These are phyloP conservation scores for Coreoperca whiteheadi DNA, from an alignment of 2,113 vertebrate species.

Conservation along the genomic window DNA sequence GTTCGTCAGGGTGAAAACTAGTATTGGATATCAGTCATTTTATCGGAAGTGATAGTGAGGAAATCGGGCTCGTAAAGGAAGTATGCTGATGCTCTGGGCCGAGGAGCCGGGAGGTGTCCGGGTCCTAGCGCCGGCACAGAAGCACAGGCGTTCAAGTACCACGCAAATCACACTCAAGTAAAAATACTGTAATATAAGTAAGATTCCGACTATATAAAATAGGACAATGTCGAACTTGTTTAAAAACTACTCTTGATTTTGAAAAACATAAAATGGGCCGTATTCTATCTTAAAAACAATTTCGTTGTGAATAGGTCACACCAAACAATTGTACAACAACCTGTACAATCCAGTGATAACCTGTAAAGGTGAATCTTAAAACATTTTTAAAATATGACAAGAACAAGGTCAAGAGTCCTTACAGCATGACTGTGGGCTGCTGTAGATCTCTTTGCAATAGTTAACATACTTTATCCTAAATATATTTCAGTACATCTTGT, in stretches of 20 bases:
- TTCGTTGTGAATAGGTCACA: background rate
- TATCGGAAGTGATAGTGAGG: constrained; percentile 61
- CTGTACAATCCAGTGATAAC: background rate
- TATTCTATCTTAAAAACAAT: background rate
- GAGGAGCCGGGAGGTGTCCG: constrained; percentile 19
- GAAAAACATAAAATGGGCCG: background rate
- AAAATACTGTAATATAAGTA: background rate
- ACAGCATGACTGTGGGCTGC: background rate
- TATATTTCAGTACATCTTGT: background rate
- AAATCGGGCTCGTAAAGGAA: constrained; percentile 81
- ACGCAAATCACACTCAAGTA: too few relatives aligned
- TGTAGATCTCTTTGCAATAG: background rate
- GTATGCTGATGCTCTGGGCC: constrained; percentile 69
- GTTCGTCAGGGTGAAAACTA: background rate
- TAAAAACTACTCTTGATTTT: background rate
- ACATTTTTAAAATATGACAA: background rate
- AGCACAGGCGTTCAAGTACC: too few relatives aligned
- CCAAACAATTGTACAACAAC: too few relatives aligned
- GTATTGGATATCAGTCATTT: constrained; percentile 4
- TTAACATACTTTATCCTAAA: background rate
- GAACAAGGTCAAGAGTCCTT: background rate
- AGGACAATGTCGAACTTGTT: background rate
- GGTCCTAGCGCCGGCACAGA: constrained; percentile 74
- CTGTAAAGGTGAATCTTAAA: too few relatives aligned
- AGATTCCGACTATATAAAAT: background rate